Evolutionary conservation across 2,113 vertebrate species (phyloP).

Genomic region (Promerops cafer): DNA sequence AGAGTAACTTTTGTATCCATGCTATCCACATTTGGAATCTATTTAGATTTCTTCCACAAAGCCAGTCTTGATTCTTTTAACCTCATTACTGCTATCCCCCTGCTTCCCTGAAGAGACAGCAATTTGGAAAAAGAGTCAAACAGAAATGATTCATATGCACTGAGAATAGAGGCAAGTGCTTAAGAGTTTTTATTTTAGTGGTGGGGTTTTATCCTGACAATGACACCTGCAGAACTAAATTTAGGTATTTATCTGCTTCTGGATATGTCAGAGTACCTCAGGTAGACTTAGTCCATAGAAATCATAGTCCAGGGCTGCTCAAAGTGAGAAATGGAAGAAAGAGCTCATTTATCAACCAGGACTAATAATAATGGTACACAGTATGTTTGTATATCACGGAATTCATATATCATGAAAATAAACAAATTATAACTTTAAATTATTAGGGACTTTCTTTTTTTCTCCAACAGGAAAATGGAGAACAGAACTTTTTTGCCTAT

Average conservation of each 20-base stretch:
- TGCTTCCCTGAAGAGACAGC: not conserved
- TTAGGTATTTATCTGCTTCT: not conserved
- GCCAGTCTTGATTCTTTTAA: not conserved
- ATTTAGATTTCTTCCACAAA: not conserved
- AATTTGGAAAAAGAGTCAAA: not conserved
- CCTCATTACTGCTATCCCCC: not conserved
- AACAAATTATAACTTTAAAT: not conserved
- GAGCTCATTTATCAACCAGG: not conserved
- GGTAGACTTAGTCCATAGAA: not conserved
- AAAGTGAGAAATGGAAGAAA: not conserved
- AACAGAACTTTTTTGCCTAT: not conserved
- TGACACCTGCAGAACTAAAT: not conserved
- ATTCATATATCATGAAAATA: not conserved
- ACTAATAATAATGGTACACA: not conserved
- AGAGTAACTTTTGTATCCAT: not conserved
- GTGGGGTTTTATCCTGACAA: not conserved
- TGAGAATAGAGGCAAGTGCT: not conserved
- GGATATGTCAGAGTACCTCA: not conserved
- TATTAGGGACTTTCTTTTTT: not conserved
- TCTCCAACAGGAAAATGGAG: not conserved
- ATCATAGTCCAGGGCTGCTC: not conserved
- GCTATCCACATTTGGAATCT: not conserved
- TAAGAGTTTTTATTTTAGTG: not conserved
- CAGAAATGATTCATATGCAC: not conserved
- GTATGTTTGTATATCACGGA: not conserved